Evolutionary conservation across 92 coral and sea anemone genomes (phyloP).

Genomic region (Muricea muricata): DNA sequence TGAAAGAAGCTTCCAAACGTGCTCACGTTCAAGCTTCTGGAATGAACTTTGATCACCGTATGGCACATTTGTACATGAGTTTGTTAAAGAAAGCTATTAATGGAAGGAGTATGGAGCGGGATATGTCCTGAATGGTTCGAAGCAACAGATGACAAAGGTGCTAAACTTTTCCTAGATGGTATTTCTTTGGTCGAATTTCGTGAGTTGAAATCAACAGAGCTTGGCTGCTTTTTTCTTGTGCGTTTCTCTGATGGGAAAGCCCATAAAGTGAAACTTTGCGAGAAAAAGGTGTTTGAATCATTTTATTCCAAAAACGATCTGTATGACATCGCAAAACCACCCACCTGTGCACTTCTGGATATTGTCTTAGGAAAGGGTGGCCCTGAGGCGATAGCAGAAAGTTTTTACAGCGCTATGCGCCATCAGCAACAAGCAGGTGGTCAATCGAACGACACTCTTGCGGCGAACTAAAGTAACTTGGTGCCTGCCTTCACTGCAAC

Average conservation of each 20-base stretch:
- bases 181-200: too few species aligned
- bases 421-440: constrained; percentile 44
- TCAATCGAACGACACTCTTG: constrained; percentile 49
- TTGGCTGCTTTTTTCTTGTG: too few species aligned
- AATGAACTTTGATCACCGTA: constrained; percentile 50
- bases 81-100: constrained; percentile 47
- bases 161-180: too few species aligned
- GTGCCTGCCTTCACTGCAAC: constrained; percentile 44
- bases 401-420: constrained; percentile 47
- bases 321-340: constrained; percentile 8
- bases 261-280: too few species aligned
- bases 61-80: constrained; percentile 43
- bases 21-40: constrained; percentile 46
- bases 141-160: too few species aligned
- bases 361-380: constrained; percentile 24
- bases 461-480: constrained; percentile 48
- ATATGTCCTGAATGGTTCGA: constrained; percentile 30
- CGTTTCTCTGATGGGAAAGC: too few species aligned
- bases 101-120: constrained; percentile 29
- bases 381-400: constrained; percentile 42
- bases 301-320: not conserved
- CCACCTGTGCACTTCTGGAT: constrained; percentile 22
- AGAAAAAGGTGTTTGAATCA: too few species aligned
- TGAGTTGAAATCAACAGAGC: too few species aligned
- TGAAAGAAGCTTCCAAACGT: constrained; percentile 40